Evolutionary conservation across 2,888 invertebrate genomes (phyloP), one percentile per base, ranked within the genome.

Genomic region (Molorchus minor): DNA sequence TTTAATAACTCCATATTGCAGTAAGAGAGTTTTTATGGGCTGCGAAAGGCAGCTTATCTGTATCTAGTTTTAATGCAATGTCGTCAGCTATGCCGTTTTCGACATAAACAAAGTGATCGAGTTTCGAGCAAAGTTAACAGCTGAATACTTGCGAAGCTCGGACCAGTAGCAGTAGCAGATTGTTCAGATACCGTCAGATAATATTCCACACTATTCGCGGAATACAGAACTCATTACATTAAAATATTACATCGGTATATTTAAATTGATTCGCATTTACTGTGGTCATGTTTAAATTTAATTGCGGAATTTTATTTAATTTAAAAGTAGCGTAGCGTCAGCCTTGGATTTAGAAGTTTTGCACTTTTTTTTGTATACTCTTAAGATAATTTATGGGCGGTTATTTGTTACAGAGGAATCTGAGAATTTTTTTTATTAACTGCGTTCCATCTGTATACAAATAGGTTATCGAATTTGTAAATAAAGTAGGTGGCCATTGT

Each of bases 41-140:
- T 61, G 60, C 59, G 62, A 65, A 63, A 65, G 58, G 46, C 61
- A 45, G 61, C 65, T 72, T 73, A 72, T 73, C 72, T 71, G 65
- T 67, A 73, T 71, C 73, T 75, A 75, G 75, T 77, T 76, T 74
- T 65, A 54, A 71, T 70, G 71, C 71, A 75, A 74, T 75, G 73
- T 69, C 62, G 75, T 71, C 69, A 58, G 75, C 72, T 72, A 76
- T 77, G 74, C 72, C 56, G 74, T 64, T 68, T 71, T 69, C 72
- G 77, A 77, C 77, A 68, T 75, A 68, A 71, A 77, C 74, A 74
- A 75, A 77, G 74, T 72, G 76, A 72, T 72, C 75, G 66, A 70
- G 62, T 56, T 56, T 55, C 38, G 40, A 56, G 59, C 53, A 58
- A 40, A 62, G 70, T 71, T 70, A 62, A 62, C 64, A 71, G 66